Evolutionary conservation across 2,113 vertebrate genomes (phyloP).

Genomic region (Electrona antarctica): DNA sequence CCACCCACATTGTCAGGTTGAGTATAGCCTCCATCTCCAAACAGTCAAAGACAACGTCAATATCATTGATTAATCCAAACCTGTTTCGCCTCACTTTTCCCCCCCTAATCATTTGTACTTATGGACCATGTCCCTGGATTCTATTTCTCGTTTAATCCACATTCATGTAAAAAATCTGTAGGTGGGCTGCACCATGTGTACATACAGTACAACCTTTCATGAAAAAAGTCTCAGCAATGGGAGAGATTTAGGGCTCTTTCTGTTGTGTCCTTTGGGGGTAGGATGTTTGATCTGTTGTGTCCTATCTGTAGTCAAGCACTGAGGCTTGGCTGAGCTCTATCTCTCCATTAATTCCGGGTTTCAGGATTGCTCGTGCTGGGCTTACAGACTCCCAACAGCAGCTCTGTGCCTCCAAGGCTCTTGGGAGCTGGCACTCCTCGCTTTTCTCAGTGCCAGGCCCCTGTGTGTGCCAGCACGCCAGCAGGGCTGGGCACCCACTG

Average conservation of each 20-base stretch:
- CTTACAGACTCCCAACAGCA: conserved; percentile 62
- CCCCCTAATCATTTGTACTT: background rate
- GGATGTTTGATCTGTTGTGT: conserved; percentile 8
- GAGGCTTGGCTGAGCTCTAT: conserved; percentile 25
- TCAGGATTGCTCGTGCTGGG: conserved; percentile 52
- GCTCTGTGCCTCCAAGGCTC: conserved; percentile 60
- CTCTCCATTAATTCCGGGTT: conserved; percentile 50
- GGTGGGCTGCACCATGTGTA: background rate
- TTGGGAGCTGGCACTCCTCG: conserved; percentile 56
- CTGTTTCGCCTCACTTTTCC: background rate
- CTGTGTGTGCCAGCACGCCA: conserved; percentile 41
- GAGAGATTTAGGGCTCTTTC: background rate
- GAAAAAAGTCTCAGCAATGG: conserved; percentile 9
- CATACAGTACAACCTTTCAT: background rate
- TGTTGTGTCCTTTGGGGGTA: too few species aligned
- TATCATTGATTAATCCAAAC: background rate
- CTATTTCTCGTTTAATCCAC: too few species aligned
- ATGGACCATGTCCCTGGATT: background rate
- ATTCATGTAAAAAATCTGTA: too few species aligned
- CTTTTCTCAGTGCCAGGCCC: conserved; percentile 41
- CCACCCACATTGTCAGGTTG: conserved; percentile 44
- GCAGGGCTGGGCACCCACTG: conserved; percentile 63
- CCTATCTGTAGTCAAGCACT: conserved; percentile 9
- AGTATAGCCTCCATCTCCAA: conserved; percentile 13
- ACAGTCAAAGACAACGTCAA: background rate